Evolutionary conservation across 2,113 vertebrate genomes (phyloP), one percentile per base, ranked within the genome.

Genomic region (Seriola quinqueradiata): DNA sequence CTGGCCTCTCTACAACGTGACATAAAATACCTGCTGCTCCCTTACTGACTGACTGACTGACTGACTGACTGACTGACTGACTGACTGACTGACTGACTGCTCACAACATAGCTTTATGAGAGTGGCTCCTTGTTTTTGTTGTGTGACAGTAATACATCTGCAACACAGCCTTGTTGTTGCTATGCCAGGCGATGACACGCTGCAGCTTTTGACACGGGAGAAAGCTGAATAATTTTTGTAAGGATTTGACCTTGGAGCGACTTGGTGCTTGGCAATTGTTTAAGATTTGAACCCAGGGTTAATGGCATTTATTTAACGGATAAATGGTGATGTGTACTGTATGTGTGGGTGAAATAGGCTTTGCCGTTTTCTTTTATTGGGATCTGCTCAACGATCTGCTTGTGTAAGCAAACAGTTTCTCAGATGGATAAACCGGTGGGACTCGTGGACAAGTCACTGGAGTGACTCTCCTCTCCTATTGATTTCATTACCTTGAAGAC

Each of bases 361-460:
- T 77, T 66, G 58, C 40, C 1, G 1, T 82, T 85, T 76, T 77
- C 46, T 76, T 79, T 86, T 72, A 86, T 88, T 84, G 77, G 80
- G 79, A 77, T 77, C 70, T 75, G 82, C 72, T 84, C 38, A 6
- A 34, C 5, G 12, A 87, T 83, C 36, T 93, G 88, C 83, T 84
- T 89, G 86, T 85, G 79, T 82, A 91, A 91, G 90, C 93, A 90
- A 82, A 87, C 69, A 25, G 78, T 81, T 82, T 84, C 75, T 91
- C 75, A 79, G 75, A 73, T 72, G 77, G 79, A 82, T 84, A 90
- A 86, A 85, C 83, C 70, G 5, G 72, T 74, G 75, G 72, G 84
- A 63, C n/a, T n/a, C n/a, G 55, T 54, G 72, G 72, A 69, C 72
- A 40, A 85, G 79, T 75, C 82, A 63, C 77, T 77, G 85, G 12